Conservation (phyloP, 2,888 invertebrate genomes). For the Aporophyla lueneburgensis region DNA sequence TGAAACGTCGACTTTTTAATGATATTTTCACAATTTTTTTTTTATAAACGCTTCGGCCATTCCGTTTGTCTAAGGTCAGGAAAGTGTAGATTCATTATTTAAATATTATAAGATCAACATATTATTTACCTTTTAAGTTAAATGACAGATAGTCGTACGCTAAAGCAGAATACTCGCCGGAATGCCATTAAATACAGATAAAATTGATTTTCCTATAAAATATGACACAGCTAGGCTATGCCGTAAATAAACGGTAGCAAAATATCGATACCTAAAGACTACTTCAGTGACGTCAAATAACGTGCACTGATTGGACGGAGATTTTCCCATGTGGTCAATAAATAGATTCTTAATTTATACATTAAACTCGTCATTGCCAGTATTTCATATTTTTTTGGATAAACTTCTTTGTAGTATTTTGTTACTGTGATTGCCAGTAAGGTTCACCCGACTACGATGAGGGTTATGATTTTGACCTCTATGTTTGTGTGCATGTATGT, state of each 20-base stretch:
- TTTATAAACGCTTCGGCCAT: conserved; percentile 34
- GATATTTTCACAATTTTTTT: conserved; percentile 43
- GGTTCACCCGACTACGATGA: no score
- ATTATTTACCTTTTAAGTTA: background rate
- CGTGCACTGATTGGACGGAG: background rate
- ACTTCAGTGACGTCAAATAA: conserved; percentile 1
- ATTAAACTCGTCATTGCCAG: background rate
- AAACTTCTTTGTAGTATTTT: background rate
- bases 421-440: background rate
- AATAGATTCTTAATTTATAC: background rate
- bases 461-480: no score
- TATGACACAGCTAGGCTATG: background rate
- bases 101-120: background rate
- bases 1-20: conserved; percentile 47
- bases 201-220: conserved; percentile 34
- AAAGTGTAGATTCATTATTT: conserved; percentile 7
- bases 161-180: background rate
- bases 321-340: conserved; percentile 6
- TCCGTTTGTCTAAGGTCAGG: conserved; percentile 43
- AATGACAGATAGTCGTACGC: background rate
- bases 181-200: background rate
- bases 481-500: no score
- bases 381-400: background rate
- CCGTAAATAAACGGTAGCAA: conserved; percentile 6
- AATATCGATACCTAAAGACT: conserved; percentile 20